Percentiles rank a stretch among this genome's conserved stretches.
phyloP scores from a whole-genome alignment of 2,888 invertebrate genomes.

The Latheticus oryzae region DNA sequence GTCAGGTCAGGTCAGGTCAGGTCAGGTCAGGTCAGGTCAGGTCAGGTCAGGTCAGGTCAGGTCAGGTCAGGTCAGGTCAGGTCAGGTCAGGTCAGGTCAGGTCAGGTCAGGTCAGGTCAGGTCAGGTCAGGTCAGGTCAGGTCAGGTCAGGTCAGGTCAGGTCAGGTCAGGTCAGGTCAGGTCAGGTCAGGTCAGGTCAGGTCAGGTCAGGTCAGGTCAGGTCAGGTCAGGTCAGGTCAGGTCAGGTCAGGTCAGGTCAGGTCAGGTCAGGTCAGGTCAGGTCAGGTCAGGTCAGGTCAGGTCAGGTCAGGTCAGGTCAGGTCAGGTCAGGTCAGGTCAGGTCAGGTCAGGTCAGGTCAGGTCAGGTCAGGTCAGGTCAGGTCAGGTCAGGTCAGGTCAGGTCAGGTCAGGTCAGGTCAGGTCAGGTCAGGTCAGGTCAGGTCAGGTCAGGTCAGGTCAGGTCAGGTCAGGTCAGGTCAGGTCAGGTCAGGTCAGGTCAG shows the following conservation, averaged over 20 bases:
- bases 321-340: slow-evolving; percentile 25
- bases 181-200: slow-evolving; percentile 32
- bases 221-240: slow-evolving; percentile 11
- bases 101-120: no score
- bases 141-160: slow-evolving; percentile 24
- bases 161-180: slow-evolving; percentile 37
- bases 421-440: slow-evolving; percentile 19
- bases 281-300: slow-evolving; percentile 18
- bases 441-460: slow-evolving; percentile 19
- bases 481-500: slow-evolving; percentile 10
- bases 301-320: slow-evolving; percentile 29
- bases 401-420: slow-evolving; percentile 9
- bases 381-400: slow-evolving; percentile 8
- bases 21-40: no score
- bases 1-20: no score
- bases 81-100: no score
- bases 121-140: no score
- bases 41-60: no score
- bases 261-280: slow-evolving; percentile 3
- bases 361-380: slow-evolving; percentile 13
- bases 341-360: slow-evolving; percentile 10
- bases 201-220: slow-evolving; percentile 13
- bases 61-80: no score
- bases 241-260: slow-evolving; percentile 13
- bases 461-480: slow-evolving; percentile 23